These are phyloP conservation scores for Polypterus senegalus DNA, from an alignment of 2,113 vertebrate species.

Conservation along the genomic window DNA sequence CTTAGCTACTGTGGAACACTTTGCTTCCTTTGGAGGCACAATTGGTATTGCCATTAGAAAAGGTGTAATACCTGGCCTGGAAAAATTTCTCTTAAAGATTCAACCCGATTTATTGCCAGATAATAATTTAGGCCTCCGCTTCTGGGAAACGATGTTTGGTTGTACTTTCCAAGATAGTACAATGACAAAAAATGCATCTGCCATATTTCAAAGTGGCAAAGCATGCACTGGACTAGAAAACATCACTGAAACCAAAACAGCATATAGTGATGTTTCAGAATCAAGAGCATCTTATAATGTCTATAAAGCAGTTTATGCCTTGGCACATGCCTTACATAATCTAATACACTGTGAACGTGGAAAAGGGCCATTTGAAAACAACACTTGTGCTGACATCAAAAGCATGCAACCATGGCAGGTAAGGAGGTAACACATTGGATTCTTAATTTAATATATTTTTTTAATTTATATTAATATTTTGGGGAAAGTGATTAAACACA, in stretches of 20 bases:
- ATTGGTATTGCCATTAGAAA: constrained; percentile 35
- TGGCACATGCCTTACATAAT: constrained; percentile 7
- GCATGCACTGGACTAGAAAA: not conserved
- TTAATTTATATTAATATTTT: not conserved
- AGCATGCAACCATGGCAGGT: constrained; percentile 10
- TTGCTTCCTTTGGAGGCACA: constrained; percentile 26
- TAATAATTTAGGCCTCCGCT: constrained; percentile 30
- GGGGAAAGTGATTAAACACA: not conserved
- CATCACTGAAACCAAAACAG: not conserved
- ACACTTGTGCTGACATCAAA: constrained; percentile 6
- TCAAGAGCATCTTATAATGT: constrained; percentile 3
- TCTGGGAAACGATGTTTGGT: constrained; percentile 41
- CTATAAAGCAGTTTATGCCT: constrained; percentile 9
- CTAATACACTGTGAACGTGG: constrained; percentile 3
- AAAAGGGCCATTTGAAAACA: constrained; percentile 8
- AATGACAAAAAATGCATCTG: not conserved
- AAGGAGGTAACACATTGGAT: not conserved
- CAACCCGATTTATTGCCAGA: constrained; percentile 18
- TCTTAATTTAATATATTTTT: not conserved
- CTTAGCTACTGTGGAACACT: constrained; percentile 17
- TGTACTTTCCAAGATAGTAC: constrained; percentile 24
- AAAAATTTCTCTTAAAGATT: constrained; percentile 36
- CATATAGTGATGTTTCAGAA: not conserved
- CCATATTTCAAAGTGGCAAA: not conserved
- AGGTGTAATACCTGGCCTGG: constrained; percentile 40